phyloP scores from a whole-genome alignment of 1,140 invertebrate species.

The Wiebesia pumilae region DNA sequence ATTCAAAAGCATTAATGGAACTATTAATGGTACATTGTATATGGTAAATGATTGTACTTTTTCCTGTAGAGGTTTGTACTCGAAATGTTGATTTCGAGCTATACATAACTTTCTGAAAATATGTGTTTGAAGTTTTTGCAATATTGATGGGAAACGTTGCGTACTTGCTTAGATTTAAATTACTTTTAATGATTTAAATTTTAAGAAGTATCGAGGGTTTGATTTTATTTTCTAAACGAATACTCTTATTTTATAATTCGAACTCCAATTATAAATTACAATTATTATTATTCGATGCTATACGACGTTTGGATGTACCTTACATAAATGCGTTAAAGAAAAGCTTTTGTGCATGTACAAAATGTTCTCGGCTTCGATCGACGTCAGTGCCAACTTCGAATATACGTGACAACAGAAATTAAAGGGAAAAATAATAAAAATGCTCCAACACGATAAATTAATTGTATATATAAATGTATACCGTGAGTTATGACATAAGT shows the following conservation, averaged over 20 bases:
- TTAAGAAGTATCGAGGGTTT: constrained; percentile 11
- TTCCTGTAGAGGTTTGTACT: constrained; percentile 50
- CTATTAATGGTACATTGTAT: neutral
- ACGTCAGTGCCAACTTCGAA: constrained; percentile 41
- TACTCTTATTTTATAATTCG: neutral
- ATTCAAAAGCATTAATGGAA: too few species aligned
- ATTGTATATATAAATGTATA: constrained; percentile 32
- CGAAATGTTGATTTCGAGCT: constrained; percentile 48
- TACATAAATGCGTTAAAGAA: neutral
- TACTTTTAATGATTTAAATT: constrained; percentile 34
- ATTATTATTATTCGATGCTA: neutral
- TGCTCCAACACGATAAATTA: neutral
- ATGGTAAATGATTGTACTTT: constrained; percentile 23
- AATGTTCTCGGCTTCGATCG: constrained; percentile 25
- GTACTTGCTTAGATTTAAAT: constrained; percentile 30
- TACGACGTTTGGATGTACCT: neutral
- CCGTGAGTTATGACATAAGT: constrained; percentile 9
- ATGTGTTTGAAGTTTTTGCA: neutral
- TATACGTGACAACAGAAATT: constrained; percentile 23
- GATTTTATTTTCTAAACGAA: neutral
- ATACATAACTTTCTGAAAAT: constrained; percentile 47
- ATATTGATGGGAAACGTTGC: neutral
- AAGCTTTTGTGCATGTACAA: neutral
- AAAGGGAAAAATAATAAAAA: constrained; percentile 22
- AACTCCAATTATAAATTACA: neutral